Evolutionary conservation across 2,888 invertebrate genomes (phyloP), one percentile per base, ranked within the genome.

Genomic region (Augiades crinisus): DNA sequence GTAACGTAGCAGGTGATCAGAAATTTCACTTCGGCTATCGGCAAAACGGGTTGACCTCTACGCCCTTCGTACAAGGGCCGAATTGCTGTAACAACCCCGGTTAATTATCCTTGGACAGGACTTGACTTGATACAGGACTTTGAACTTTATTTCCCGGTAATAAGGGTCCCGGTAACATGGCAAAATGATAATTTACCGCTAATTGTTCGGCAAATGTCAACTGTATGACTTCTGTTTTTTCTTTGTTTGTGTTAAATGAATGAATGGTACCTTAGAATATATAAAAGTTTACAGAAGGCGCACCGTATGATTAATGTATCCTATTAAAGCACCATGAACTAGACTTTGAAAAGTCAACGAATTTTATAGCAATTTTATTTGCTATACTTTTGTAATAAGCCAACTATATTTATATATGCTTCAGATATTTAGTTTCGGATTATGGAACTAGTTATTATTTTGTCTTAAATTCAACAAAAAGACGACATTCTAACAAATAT

Each of bases 1-100:
- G 67, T 68, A 68, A 72, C 58, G 46, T 59, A 56, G 67, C 78
- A 78, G 78, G 74, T 77, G 75, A 71, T 61, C 62, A 55, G 56
- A 65, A 67, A 67, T 67, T 72, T 66, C 61, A 63, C 62, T 60
- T 46, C 54, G 60, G 43, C 17, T 56, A 62, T 56, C 57, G 54
- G 45, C 52, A 17, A 55, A 44, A 56, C 8, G 5, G 14, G 6
- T 34, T 50, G 52, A 54, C 55, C 47, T 51, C 36, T 36, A 33
- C 40, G 13, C 24, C 22, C 37, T 33, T 13, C 16, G 6, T 13
- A 50, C 7, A 51, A 34, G 43, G 45, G 46, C 34, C 19, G 45
- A 38, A 22, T 45, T 49, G 17, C 21, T 45, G 14, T 50, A 34
- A 17, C 40, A 36, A 14, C 5, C 24, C 16, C 13, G 3, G 14